Evolutionary conservation across 2,888 invertebrate genomes (phyloP), one percentile per base, ranked within the genome.

Genomic region (Orthonevra nobilis): DNA sequence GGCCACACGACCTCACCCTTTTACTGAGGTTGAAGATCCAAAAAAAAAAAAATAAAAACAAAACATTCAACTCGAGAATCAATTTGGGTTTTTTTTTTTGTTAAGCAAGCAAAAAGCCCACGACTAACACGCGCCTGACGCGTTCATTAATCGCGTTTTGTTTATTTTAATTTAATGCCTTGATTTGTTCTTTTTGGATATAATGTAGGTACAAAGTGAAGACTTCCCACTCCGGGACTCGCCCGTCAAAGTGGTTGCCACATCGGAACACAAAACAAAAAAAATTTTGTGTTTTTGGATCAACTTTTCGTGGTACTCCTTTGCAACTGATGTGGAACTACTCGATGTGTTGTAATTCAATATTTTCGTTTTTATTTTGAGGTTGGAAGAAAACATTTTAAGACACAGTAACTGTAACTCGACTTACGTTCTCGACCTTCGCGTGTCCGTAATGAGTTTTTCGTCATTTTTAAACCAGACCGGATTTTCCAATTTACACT

Each of bases 381-480:
- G n/a, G n/a, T n/a, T n/a, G n/a, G n/a, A n/a, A n/a, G n/a, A n/a
- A 56, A 38, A 58, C 19, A 46, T 26, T 44, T 61, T 30, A 12
- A n/a, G 28, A 32, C 19, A 28, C 15, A 38, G 38, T 44, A 40
- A 28, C 26, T 32, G 40, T 23, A 6, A n/a, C 10, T 54, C 12
- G 46, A 82, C 83, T 83, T 82, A 82, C 83, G 34, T 79, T 73
- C 68, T 82, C 48, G 68, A 74, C 56, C 81, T 52, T 61, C 74
- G 61, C 7, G 30, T 42, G 12, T 82, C 82, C 2, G 72, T 58
- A 17, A 32, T 64, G 6, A 82, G 17, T 79, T 79, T 81, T 40
- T 75, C 81, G 10, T 64, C 81, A 60, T 83, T 83, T 38, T 79
- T 82, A 63, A 69, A 83, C 83, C 83, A 83, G 20, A 81, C 48